Conservation (phyloP, 2,888 invertebrate genomes). For the Meta bourneti region DNA sequence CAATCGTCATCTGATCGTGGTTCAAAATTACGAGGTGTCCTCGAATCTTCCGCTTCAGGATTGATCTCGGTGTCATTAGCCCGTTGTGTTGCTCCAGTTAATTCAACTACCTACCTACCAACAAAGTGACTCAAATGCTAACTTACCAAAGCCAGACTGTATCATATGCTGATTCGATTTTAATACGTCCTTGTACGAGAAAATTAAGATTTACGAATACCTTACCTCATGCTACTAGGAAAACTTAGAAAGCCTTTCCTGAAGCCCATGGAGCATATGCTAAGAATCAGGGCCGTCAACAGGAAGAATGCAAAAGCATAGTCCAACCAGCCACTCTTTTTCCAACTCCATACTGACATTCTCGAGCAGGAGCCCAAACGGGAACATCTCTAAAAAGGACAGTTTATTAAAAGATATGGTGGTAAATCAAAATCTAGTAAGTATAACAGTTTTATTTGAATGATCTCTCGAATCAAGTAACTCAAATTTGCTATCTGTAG, state of each 20-base stretch:
- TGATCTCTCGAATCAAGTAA: not conserved
- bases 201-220: too few relatives aligned
- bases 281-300: not conserved
- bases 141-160: too few relatives aligned
- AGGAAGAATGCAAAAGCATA: constrained; percentile 12
- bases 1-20: too few relatives aligned
- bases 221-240: constrained; percentile 1
- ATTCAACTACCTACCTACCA: too few relatives aligned
- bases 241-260: constrained; percentile 16
- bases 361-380: constrained; percentile 31
- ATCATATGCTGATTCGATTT: too few relatives aligned
- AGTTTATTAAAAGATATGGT: not conserved
- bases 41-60: too few relatives aligned
- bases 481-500: not conserved
- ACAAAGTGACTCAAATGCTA: too few relatives aligned
- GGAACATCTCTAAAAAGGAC: constrained; percentile 9
- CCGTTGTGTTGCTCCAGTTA: too few relatives aligned
- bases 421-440: not conserved
- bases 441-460: not conserved
- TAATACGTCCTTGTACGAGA: too few relatives aligned
- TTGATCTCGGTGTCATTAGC: too few relatives aligned
- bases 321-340: constrained; percentile 48
- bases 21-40: too few relatives aligned
- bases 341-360: constrained; percentile 64
- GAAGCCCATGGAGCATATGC: constrained; percentile 29